Base-by-base conservation (phyloP, 2,888 invertebrate species). In the Corythucha ciliata region DNA sequence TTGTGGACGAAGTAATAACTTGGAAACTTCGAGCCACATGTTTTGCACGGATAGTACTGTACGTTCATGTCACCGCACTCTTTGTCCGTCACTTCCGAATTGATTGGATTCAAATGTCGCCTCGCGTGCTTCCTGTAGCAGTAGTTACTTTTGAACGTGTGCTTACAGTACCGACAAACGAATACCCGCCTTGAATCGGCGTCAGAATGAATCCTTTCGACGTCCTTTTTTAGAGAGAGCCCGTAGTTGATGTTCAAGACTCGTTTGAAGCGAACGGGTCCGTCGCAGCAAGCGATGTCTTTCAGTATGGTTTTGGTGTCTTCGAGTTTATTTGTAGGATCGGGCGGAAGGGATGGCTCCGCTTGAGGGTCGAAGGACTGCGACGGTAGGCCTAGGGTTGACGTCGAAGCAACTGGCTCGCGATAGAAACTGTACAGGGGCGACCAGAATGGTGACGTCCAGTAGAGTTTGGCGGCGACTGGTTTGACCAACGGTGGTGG, bases 31-130 rank as follows among this genome's bases (percentile, higher is more conserved):
- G 80, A 85, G 18, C 91, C 90, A 68, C 91, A 91, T 1, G 85
- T 88, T 70, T 90, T 91, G 70, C 91, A 91, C 0, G 91, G 90
- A 69, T 90, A 91, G 71, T 90, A 91, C 67, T 90, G 90, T 0
- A 90, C 78, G 63, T 89, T 81, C 67, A 87, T 77, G 62, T 84
- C 83, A 44, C 45, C 56, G 40, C 16, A 46, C 18, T 51, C 51
- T 21, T n/a, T 41, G 27, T 51, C 51, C 12, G 33, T 7, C 16
- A 18, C 18, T 14, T 4, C 7, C 18, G 33, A 36, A 12, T 49
- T 47, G 24, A 80, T 72, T 1, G 80, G 80, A 66, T 80, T 79
- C 22, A 80, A 68, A 63, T 80, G 81, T 6, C 80, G 69, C 52
- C 81, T 72, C 42, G 84, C 76, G 70, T 84, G 80, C 66, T 89